Evolutionary conservation across 2,888 invertebrate genomes (phyloP).

Genomic region (Ctenicera cuprea): DNA sequence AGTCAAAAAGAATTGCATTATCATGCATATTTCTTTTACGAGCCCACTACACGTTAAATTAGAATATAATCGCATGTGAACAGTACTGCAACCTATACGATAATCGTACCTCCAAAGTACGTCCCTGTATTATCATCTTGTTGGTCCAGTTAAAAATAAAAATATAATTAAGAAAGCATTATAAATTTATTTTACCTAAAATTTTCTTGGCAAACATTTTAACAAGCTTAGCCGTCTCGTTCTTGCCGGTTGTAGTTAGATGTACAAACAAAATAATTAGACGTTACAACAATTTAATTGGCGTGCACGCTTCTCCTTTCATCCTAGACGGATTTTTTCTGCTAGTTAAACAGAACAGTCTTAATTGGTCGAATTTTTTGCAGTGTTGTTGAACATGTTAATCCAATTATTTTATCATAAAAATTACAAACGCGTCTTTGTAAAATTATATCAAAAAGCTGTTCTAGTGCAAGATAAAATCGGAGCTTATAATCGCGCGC

Average conservation of each 20-base stretch:
- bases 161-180: too few species aligned
- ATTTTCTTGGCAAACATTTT: too few species aligned
- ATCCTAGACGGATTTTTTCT: not conserved
- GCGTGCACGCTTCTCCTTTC: not conserved
- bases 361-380: not conserved
- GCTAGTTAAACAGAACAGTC: not conserved
- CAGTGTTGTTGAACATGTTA: not conserved
- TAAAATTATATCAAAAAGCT: not conserved
- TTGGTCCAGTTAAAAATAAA: too few species aligned
- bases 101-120: not conserved
- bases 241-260: too few species aligned
- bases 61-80: too few species aligned
- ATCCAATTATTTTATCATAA: constrained; percentile 12
- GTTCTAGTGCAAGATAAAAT: not conserved
- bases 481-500: not conserved
- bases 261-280: too few species aligned
- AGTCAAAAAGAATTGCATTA: constrained; percentile 9
- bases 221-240: too few species aligned
- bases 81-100: not conserved
- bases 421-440: not conserved
- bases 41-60: not conserved
- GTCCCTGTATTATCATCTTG: too few species aligned
- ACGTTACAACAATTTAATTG: not conserved
- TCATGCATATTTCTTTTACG: constrained; percentile 7
- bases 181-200: too few species aligned